Percentiles rank a stretch among this genome's conserved stretches.
These are phyloP conservation scores for Parasteatoda tepidariorum DNA, from an alignment of 1,140 invertebrate species.

Conservation along the genomic window DNA sequence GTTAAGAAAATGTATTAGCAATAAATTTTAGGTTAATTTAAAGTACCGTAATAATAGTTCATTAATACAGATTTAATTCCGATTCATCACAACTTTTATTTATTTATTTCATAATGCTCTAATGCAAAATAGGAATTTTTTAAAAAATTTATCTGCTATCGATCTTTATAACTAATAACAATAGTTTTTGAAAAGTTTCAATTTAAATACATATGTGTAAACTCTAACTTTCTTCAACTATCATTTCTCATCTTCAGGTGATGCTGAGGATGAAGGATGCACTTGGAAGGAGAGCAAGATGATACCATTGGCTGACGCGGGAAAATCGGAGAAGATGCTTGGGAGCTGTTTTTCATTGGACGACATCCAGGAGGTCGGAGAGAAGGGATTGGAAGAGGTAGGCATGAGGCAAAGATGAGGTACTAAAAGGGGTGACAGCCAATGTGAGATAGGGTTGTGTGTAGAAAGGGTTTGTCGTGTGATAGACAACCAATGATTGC, in stretches of 20 bases:
- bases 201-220: no score
- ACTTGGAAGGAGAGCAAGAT: background rate
- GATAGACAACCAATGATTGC: slow-evolving; percentile 6
- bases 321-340: slow-evolving; percentile 1
- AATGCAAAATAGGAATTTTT: no score
- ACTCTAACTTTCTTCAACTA: no score
- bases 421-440: slow-evolving; percentile 45
- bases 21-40: no score
- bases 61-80: no score
- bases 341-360: slow-evolving; percentile 8
- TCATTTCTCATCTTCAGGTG: background rate
- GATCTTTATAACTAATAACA: no score
- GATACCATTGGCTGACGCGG: background rate
- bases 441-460: slow-evolving; percentile 15
- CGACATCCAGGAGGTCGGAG: slow-evolving; percentile 8
- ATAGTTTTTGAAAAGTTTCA: no score
- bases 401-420: slow-evolving; percentile 17
- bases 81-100: no score
- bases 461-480: slow-evolving; percentile 37
- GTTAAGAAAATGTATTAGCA: no score
- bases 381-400: slow-evolving; percentile 48
- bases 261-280: background rate
- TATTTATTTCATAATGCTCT: no score
- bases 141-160: no score
- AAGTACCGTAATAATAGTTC: no score